These are phyloP conservation scores for Nebria brevicollis DNA, from an alignment of 2,888 invertebrate genomes.

Conservation along the genomic window DNA sequence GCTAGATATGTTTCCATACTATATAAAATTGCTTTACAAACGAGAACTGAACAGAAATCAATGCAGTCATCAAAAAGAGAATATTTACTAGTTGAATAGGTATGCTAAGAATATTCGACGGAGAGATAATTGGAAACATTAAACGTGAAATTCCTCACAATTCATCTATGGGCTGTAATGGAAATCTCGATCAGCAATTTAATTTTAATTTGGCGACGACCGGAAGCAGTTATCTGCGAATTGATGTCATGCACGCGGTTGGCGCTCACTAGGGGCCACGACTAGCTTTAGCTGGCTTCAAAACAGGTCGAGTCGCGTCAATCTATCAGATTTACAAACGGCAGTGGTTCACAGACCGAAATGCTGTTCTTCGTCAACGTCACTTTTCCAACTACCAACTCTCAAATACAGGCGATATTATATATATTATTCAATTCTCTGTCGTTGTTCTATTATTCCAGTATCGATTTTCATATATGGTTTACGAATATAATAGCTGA, in stretches of 20 bases:
- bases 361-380: slow-evolving; percentile 14
- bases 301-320: background rate
- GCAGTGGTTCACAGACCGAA: background rate
- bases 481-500: too few relatives aligned
- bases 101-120: background rate
- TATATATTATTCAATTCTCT: too few relatives aligned
- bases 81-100: background rate
- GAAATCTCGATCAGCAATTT: slow-evolving; percentile 23
- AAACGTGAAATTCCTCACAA: slow-evolving; percentile 6
- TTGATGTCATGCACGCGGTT: slow-evolving; percentile 14
- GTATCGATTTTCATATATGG: too few relatives aligned
- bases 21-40: background rate
- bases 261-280: background rate
- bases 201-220: slow-evolving; percentile 15
- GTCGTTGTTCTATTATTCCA: too few relatives aligned
- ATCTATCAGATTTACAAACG: slow-evolving; percentile 25
- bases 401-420: background rate
- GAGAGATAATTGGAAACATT: slow-evolving; percentile 3
- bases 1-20: too few relatives aligned
- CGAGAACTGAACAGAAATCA: background rate
- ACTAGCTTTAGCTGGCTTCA: background rate
- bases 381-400: background rate
- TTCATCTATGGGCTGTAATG: slow-evolving; percentile 17
- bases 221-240: slow-evolving; percentile 26
- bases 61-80: background rate